These are phyloP conservation scores for Peromyscus polionotus DNA, from an alignment of 2,113 vertebrate species.

Conservation along the genomic window DNA sequence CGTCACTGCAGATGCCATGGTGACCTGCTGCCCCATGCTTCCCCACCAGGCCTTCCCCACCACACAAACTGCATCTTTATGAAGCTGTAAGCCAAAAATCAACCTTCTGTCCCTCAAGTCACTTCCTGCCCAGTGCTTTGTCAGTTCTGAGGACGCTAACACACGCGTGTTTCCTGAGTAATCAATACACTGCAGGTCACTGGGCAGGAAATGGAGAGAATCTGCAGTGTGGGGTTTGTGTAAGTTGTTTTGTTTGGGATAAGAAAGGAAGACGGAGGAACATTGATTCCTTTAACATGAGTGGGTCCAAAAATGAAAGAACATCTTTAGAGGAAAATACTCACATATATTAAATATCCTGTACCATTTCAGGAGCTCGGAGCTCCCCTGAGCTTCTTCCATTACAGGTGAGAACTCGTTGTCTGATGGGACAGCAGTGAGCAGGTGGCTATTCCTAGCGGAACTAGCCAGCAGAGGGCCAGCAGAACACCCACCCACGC, in stretches of 20 bases:
- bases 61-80: not conserved
- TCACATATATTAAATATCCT: not conserved
- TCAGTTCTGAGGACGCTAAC: not conserved
- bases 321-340: not conserved
- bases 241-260: not conserved
- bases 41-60: not conserved
- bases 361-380: not conserved
- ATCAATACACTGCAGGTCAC: not conserved
- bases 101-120: not conserved
- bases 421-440: not conserved
- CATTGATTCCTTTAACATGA: not conserved
- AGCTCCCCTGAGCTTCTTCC: not conserved
- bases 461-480: not conserved
- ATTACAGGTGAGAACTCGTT: not conserved
- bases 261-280: not conserved
- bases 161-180: not conserved
- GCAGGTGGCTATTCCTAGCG: not conserved
- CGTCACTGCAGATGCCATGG: not conserved
- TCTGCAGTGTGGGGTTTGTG: not conserved
- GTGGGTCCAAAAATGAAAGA: not conserved
- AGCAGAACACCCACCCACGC: rapidly evolving
- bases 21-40: not conserved
- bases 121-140: not conserved
- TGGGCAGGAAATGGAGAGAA: not conserved
- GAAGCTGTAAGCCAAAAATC: not conserved